phyloP scores from a whole-genome alignment of 2,888 invertebrate species.

The Drosophila suboccidentalis region DNA sequence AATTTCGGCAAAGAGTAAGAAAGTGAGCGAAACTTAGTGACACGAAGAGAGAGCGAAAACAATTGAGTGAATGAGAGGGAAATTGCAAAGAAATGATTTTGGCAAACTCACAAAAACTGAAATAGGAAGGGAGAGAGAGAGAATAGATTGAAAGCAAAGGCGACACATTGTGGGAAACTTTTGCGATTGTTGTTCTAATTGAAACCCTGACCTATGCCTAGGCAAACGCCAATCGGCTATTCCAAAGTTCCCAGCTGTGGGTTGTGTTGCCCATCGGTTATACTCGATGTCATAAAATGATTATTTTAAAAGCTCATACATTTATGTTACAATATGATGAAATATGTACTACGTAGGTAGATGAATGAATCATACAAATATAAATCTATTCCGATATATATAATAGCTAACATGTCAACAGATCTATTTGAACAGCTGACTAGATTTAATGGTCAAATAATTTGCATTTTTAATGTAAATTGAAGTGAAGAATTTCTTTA shows the following conservation, averaged over 20 bases:
- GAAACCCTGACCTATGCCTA: slow-evolving; percentile 75
- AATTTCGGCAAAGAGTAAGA: slow-evolving; percentile 15
- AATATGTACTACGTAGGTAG: slow-evolving; percentile 15
- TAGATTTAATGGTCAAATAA: slow-evolving; percentile 6
- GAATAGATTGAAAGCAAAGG: slow-evolving; percentile 6
- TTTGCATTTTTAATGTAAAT: slow-evolving; percentile 14
- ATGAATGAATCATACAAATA: slow-evolving; percentile 31
- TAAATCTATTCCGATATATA: not conserved
- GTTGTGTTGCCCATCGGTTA: not conserved
- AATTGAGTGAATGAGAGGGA: slow-evolving; percentile 5
- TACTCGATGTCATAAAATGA: slow-evolving; percentile 20
- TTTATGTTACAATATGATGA: slow-evolving; percentile 24
- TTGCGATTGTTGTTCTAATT: slow-evolving; percentile 56
- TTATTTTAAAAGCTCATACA: slow-evolving; percentile 29
- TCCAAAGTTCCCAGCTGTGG: slow-evolving; percentile 14
- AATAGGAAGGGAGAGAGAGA: slow-evolving; percentile 14
- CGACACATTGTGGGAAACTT: slow-evolving; percentile 39
- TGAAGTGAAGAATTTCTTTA: slow-evolving; percentile 9
- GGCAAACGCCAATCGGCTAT: slow-evolving; percentile 29
- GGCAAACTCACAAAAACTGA: slow-evolving; percentile 21
- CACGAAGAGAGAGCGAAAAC: slow-evolving; percentile 16
- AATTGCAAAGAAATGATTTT: slow-evolving; percentile 29
- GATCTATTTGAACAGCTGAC: slow-evolving; percentile 10
- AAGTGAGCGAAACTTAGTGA: slow-evolving; percentile 11
- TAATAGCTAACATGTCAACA: slow-evolving; percentile 6